Percentiles rank a stretch among this genome's conserved stretches.
phyloP scores from a whole-genome alignment of 2,797 vertebrate genomes.

The Xenentodon cancila region DNA sequence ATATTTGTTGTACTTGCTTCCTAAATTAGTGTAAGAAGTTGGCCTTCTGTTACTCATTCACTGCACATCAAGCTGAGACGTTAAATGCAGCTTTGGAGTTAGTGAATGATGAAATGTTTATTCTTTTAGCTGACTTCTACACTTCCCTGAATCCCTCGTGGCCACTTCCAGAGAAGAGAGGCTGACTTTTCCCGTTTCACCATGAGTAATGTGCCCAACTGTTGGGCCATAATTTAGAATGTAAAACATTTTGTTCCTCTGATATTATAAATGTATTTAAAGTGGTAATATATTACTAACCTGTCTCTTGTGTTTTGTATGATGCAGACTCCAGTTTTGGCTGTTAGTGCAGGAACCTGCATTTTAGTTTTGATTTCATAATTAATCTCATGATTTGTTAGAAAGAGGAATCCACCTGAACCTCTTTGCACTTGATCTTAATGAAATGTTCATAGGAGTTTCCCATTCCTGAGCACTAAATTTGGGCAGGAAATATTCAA shows the following conservation, averaged over 20 bases:
- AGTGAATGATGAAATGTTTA: constrained; percentile 34
- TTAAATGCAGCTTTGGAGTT: neutral
- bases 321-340: neutral
- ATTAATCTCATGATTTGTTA: no score
- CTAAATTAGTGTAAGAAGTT: neutral
- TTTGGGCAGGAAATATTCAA: no score
- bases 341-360: no score
- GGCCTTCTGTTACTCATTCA: constrained; percentile 1
- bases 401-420: no score
- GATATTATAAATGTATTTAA: constrained; percentile 1
- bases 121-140: constrained; percentile 20
- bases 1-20: no score
- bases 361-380: no score
- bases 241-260: constrained; percentile 38
- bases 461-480: no score
- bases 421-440: no score
- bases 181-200: constrained; percentile 43
- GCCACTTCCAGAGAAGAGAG: constrained; percentile 52
- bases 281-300: constrained; percentile 8
- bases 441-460: no score
- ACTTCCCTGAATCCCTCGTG: constrained; percentile 54
- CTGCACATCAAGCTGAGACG: constrained; percentile 16
- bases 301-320: neutral
- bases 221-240: constrained; percentile 33
- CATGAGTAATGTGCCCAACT: constrained; percentile 48